A percentile compares a stretch with the other conserved stretches of the same genome.
phyloP scores from a whole-genome alignment of 2,797 vertebrate genomes.

The Schizopygopsis pylzovi region DNA sequence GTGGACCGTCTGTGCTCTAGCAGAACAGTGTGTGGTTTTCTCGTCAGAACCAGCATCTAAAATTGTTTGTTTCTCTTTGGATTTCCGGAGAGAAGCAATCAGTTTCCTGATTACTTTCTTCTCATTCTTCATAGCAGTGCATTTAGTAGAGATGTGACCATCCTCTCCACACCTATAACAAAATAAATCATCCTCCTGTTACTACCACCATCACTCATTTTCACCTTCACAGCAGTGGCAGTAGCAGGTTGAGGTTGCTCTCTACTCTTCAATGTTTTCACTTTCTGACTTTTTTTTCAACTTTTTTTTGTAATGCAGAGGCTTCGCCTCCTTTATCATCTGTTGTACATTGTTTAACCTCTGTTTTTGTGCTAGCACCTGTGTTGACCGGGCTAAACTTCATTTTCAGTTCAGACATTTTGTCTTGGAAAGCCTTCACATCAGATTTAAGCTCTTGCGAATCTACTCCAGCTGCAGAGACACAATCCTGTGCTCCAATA shows the following conservation, averaged over 20 bases:
- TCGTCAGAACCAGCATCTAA: too few species aligned
- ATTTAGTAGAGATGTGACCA: conserved; percentile 41
- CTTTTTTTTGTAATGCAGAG: background rate
- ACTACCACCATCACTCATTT: background rate
- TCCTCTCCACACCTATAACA: conserved; percentile 48
- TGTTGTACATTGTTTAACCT: background rate
- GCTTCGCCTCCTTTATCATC: background rate
- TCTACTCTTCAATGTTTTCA: background rate
- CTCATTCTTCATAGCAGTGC: conserved; percentile 32
- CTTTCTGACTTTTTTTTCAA: background rate
- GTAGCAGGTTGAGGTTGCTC: background rate
- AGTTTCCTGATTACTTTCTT: conserved; percentile 41
- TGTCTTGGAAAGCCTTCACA: background rate
- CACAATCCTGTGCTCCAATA: background rate
- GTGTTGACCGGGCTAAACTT: background rate
- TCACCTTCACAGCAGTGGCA: background rate
- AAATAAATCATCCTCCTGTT: background rate
- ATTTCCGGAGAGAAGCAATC: conserved; percentile 3
- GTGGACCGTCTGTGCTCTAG: conserved; percentile 12
- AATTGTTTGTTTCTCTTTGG: background rate
- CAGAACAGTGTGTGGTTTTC: background rate
- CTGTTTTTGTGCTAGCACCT: background rate
- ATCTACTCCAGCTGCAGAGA: background rate
- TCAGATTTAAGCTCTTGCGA: background rate
- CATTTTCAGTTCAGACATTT: background rate